phyloP scores from a whole-genome alignment of 2,113 vertebrate species.

The Dromiciops gliroides region DNA sequence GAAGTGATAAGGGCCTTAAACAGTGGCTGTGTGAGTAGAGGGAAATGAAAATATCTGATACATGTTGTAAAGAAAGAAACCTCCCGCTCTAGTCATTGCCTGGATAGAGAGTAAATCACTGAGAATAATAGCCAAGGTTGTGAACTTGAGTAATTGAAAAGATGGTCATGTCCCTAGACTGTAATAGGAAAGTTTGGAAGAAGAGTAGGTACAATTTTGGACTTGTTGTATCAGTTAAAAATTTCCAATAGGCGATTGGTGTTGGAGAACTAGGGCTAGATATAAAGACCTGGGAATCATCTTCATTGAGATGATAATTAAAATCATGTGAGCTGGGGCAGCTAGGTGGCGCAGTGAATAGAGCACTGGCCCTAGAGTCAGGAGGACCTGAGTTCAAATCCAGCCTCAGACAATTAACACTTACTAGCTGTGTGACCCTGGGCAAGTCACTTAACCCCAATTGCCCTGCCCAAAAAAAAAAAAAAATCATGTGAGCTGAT shows the following conservation, averaged over 20 bases:
- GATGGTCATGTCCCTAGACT: neutral
- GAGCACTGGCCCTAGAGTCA: too few species aligned
- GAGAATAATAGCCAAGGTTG: neutral
- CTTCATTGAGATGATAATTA: neutral
- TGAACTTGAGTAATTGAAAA: neutral
- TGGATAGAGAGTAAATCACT: neutral
- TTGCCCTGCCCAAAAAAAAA: too few species aligned
- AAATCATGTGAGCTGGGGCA: neutral
- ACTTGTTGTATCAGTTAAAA: neutral
- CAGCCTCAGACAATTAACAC: too few species aligned
- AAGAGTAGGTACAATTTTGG: neutral
- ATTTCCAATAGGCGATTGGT: neutral
- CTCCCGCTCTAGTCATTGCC: neutral
- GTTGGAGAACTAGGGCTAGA: neutral
- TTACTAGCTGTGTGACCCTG: too few species aligned
- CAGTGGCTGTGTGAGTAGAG: neutral
- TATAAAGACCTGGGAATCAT: neutral
- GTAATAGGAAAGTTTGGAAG: neutral
- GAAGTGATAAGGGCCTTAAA: neutral
- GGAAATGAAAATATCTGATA: neutral
- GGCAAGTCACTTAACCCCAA: too few species aligned
- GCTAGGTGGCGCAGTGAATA: too few species aligned
- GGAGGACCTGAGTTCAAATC: too few species aligned
- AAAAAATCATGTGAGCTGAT: neutral
- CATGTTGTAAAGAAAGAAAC: neutral